A percentile compares a stretch with the other conserved stretches of the same genome.
These are phyloP conservation scores for Metaphire vulgaris DNA, from an alignment of 1,140 invertebrate species.

Conservation along the genomic window DNA sequence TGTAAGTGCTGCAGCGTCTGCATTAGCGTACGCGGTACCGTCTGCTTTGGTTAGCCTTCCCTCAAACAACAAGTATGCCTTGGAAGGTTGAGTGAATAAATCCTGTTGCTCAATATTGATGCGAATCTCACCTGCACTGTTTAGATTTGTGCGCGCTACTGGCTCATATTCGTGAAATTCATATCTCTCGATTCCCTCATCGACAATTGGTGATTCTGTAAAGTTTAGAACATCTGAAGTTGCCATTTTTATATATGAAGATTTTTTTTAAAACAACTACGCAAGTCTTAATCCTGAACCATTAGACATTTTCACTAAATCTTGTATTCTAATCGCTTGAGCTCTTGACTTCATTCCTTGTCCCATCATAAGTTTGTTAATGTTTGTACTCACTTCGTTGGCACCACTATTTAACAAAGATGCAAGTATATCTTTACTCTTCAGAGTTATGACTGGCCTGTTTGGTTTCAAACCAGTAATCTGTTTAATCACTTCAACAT, in stretches of 20 bases:
- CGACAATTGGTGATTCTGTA: not conserved
- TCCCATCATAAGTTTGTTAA: not conserved
- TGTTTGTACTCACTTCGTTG: not conserved
- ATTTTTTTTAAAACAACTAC: slow-evolving; percentile 2
- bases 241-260: not conserved
- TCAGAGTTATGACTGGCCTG: no score
- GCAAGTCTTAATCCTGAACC: not conserved
- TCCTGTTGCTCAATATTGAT: slow-evolving; percentile 8
- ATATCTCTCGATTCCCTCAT: slow-evolving; percentile 13
- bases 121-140: not conserved
- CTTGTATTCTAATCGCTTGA: not conserved
- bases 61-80: not conserved
- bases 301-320: no score
- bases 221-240: slow-evolving; percentile 6
- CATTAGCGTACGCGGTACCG: slow-evolving; percentile 1
- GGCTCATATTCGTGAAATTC: slow-evolving; percentile 11
- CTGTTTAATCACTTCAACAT: no score
- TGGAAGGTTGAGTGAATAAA: not conserved
- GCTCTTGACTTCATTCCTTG: not conserved
- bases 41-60: not conserved
- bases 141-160: slow-evolving; percentile 8
- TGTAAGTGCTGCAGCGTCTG: not conserved
- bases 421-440: not conserved
- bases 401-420: no score
- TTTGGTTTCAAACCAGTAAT: no score